Percentiles rank a stretch among this genome's conserved stretches.
Evolutionary conservation across 2,113 vertebrate species (phyloP).

Genomic region (Pedionomus torquatus): DNA sequence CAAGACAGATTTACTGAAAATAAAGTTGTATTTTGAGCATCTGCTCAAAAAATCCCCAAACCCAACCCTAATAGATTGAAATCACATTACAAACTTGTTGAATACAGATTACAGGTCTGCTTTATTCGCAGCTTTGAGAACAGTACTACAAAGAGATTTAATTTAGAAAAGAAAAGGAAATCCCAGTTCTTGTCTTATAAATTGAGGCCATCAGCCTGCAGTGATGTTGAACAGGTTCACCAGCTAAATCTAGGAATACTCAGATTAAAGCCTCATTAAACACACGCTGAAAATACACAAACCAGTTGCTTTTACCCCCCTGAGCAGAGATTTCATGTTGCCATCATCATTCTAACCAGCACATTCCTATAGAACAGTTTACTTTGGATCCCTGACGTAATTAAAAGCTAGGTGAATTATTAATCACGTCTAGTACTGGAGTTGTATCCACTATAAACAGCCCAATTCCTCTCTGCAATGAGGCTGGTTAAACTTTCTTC

Average conservation of each 20-base stretch:
- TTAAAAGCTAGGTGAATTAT: neutral
- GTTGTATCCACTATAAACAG: neutral
- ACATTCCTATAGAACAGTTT: neutral
- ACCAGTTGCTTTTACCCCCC: neutral
- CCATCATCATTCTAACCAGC: neutral
- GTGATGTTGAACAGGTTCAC: neutral
- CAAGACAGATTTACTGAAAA: neutral
- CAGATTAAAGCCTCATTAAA: neutral
- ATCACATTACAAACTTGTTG: neutral
- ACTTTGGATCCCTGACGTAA: neutral
- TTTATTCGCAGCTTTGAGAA: neutral
- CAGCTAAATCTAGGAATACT: neutral
- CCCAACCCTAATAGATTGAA: neutral
- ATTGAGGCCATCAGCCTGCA: neutral
- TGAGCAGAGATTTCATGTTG: neutral
- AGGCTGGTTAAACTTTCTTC: neutral
- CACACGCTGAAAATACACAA: neutral
- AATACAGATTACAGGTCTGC: neutral
- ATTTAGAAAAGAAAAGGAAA: neutral
- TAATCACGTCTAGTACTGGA: neutral
- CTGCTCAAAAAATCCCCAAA: neutral
- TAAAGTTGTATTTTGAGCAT: neutral
- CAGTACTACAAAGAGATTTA: neutral
- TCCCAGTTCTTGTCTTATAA: neutral
- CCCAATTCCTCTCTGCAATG: neutral